Evolutionary conservation across 2,797 vertebrate species (phyloP).

Genomic region (Columba guinea): DNA sequence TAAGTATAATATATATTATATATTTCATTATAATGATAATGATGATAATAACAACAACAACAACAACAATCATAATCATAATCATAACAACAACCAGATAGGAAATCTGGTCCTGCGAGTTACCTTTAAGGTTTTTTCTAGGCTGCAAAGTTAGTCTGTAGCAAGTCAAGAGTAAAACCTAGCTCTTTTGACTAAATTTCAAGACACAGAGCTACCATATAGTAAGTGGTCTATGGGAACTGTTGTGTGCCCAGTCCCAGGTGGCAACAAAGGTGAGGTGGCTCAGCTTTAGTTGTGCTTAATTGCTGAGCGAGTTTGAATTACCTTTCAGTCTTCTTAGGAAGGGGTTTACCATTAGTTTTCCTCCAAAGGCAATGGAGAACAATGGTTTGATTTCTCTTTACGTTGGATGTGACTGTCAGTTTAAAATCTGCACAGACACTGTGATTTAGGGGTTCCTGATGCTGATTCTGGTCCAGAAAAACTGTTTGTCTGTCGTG

Average conservation of each 20-base stretch:
- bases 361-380: background rate
- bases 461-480: background rate
- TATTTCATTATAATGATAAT: too few species aligned
- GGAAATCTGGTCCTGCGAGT: background rate
- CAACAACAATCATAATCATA: too few species aligned
- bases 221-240: background rate
- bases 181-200: background rate
- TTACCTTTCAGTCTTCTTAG: background rate
- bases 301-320: background rate
- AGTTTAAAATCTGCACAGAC: background rate
- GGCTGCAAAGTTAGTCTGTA: background rate
- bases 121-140: background rate
- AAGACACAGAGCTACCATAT: background rate
- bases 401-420: background rate
- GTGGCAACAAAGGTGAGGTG: background rate
- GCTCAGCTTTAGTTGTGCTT: background rate
- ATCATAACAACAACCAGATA: background rate
- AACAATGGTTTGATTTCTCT: background rate
- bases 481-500: background rate
- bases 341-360: background rate
- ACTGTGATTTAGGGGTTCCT: background rate
- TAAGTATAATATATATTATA: too few species aligned
- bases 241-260: background rate
- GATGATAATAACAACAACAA: too few species aligned
- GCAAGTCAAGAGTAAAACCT: background rate